Percentiles rank a stretch among this genome's conserved stretches.
phyloP scores from a whole-genome alignment of 1,140 invertebrate species.

The Oreohelix idahoensis region DNA sequence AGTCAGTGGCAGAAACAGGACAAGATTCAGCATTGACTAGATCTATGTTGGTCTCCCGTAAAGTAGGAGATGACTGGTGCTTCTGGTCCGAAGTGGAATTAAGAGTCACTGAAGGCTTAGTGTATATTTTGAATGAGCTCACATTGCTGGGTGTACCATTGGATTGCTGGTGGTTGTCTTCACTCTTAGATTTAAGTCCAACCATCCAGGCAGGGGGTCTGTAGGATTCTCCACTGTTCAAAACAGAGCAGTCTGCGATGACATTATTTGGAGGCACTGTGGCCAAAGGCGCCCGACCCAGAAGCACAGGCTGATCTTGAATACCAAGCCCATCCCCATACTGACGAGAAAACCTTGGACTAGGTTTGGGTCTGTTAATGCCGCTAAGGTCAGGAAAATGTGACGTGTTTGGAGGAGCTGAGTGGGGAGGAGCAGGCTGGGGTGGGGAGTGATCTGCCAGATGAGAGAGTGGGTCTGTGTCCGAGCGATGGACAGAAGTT shows the following conservation, averaged over 20 bases:
- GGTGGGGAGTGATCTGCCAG: conserved; percentile 32
- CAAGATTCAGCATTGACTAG: conserved; percentile 43
- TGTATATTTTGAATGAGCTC: conserved; percentile 41
- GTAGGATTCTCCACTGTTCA: conserved; percentile 5
- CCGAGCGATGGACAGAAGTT: conserved; percentile 35
- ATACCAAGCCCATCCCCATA: conserved; percentile 48
- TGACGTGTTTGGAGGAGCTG: conserved; percentile 16
- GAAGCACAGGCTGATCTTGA: conserved; percentile 12
- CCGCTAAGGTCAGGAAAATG: conserved; percentile 30
- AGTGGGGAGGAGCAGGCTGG: conserved; percentile 30
- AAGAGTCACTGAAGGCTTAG: conserved; percentile 28
- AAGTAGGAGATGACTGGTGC: not conserved
- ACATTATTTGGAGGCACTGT: conserved; percentile 6
- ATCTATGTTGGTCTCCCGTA: conserved; percentile 47
- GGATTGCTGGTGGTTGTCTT: conserved; percentile 10
- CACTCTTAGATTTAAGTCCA: conserved; percentile 2
- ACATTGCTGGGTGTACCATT: conserved; percentile 37
- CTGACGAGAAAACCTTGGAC: conserved; percentile 63
- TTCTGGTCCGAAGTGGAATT: conserved; percentile 4
- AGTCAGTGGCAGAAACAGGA: conserved; percentile 27
- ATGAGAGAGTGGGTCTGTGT: conserved; percentile 34
- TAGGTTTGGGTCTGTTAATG: conserved; percentile 60
- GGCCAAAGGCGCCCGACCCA: not conserved
- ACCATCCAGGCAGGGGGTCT: conserved; percentile 34
- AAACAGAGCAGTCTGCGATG: not conserved